A percentile compares a stretch with the other conserved stretches of the same genome.
These are phyloP conservation scores for Zhengitettix transpicula DNA, from an alignment of 2,888 invertebrate species.

Conservation along the genomic window DNA sequence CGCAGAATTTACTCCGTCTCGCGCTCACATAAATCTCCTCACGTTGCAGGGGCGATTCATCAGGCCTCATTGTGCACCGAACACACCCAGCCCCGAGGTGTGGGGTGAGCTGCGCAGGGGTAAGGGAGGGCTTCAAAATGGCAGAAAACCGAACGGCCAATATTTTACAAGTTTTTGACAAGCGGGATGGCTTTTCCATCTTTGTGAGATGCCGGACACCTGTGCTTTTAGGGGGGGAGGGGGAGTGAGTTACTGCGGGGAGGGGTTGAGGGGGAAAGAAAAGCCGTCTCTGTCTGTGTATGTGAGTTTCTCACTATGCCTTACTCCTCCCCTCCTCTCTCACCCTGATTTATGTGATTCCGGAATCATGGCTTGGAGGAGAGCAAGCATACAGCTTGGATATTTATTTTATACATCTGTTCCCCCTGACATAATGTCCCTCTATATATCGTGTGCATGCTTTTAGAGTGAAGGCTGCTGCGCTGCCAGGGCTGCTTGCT, in stretches of 20 bases:
- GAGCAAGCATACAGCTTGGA: constrained; percentile 29
- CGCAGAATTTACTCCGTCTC: constrained; percentile 27
- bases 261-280: constrained; percentile 16
- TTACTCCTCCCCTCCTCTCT: constrained; percentile 16
- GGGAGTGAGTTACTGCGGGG: constrained; percentile 11
- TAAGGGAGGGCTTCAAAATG: constrained; percentile 15
- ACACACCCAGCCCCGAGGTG: constrained; percentile 4
- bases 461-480: constrained; percentile 42
- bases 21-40: constrained; percentile 30
- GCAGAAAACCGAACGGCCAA: constrained; percentile 33
- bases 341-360: constrained; percentile 42
- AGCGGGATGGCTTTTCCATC: constrained; percentile 42
- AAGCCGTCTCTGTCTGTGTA: neutral
- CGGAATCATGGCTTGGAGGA: constrained; percentile 35
- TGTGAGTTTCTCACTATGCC: constrained; percentile 10
- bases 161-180: constrained; percentile 55
- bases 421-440: constrained; percentile 47
- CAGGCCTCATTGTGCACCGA: constrained; percentile 23
- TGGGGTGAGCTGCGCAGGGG: neutral
- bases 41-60: constrained; percentile 27
- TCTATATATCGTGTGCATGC: constrained; percentile 44
- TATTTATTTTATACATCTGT: constrained; percentile 42
- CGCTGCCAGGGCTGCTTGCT: constrained; percentile 13
- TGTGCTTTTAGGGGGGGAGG: constrained; percentile 16
- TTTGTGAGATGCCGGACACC: constrained; percentile 24